Conservation (phyloP, 1,140 invertebrate species). For the Leptinotarsa undecemlineata region DNA sequence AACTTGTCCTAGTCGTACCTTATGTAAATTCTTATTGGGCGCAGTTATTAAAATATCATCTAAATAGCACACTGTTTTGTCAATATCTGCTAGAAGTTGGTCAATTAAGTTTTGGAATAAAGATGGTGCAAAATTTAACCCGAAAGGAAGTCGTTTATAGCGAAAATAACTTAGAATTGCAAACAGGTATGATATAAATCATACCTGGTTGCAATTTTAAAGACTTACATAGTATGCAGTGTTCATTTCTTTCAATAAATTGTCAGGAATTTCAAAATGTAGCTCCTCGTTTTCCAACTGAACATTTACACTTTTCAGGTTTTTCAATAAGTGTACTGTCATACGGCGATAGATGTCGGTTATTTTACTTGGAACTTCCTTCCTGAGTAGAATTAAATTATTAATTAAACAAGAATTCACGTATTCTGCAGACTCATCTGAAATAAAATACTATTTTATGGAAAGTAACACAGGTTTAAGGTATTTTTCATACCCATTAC, state of each 20-base stretch:
- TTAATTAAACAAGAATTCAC: background rate
- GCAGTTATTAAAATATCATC: too few relatives aligned
- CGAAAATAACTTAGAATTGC: too few relatives aligned
- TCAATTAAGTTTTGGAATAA: too few relatives aligned
- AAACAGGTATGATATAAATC: too few relatives aligned
- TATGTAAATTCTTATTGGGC: too few relatives aligned
- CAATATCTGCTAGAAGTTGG: too few relatives aligned
- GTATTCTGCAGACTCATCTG: background rate
- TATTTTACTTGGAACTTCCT: background rate
- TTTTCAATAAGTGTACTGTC: background rate
- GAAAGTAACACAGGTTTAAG: background rate
- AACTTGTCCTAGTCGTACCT: too few relatives aligned
- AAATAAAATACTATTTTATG: background rate
- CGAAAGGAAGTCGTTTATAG: too few relatives aligned
- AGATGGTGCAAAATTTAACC: too few relatives aligned
- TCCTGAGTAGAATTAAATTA: background rate
- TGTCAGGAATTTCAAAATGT: conserved; percentile 4
- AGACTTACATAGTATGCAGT: background rate
- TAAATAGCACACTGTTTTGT: too few relatives aligned
- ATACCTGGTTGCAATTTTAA: too few relatives aligned
- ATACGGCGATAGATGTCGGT: background rate
- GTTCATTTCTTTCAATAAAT: background rate
- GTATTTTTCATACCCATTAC: background rate
- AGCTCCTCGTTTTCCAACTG: background rate
- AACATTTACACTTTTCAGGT: background rate